Conservation (phyloP, 30 jellyfish, hydroid and myxozoan genomes). For the Turritopsis dohrnii region DNA sequence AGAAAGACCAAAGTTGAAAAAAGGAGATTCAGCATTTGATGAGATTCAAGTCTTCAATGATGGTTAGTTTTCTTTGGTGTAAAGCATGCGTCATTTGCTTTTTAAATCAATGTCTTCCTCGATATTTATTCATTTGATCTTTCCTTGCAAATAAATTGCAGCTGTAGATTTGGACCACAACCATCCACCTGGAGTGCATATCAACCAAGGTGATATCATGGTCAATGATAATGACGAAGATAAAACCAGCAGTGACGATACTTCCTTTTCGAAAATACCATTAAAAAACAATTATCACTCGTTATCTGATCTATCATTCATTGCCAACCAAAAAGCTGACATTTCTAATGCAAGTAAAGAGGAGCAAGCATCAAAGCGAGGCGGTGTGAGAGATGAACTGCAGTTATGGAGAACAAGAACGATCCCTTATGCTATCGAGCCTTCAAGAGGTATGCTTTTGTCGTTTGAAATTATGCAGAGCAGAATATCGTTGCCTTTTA, state of each 20-base stretch:
- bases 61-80: background rate
- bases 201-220: background rate
- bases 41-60: slow-evolving; percentile 11
- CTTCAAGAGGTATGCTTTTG: background rate
- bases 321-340: background rate
- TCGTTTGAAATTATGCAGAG: background rate
- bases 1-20: background rate
- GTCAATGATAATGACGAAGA: background rate
- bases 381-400: background rate
- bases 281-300: background rate
- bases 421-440: background rate
- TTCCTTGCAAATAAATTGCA: too few species aligned
- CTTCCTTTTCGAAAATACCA: background rate
- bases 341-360: background rate
- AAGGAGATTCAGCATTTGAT: slow-evolving; percentile 8
- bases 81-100: background rate
- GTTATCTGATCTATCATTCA: background rate
- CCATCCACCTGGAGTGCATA: slow-evolving; percentile 23
- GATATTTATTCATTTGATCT: too few species aligned
- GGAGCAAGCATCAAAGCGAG: background rate
- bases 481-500: too few species aligned
- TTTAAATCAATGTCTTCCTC: too few species aligned
- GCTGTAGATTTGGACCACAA: slow-evolving; percentile 12
- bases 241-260: background rate
- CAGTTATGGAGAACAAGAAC: slow-evolving; percentile 9